Conservation (phyloP, 2,888 invertebrate species). For the Anorthoa munda region DNA sequence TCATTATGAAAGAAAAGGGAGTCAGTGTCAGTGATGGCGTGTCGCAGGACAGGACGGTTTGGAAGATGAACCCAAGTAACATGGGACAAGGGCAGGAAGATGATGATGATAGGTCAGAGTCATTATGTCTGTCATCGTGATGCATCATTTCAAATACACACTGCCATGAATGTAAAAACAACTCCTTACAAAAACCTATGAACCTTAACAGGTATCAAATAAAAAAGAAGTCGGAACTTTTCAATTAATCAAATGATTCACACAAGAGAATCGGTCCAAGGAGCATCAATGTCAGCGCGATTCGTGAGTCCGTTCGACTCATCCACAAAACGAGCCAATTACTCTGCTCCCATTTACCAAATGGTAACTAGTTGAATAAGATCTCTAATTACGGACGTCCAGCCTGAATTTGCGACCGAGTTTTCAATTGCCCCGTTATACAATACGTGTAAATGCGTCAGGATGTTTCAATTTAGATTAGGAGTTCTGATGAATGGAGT, state of each 20-base stretch:
- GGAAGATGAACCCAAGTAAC: too few species aligned
- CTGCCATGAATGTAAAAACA: not conserved
- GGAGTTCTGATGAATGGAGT: conserved; percentile 57
- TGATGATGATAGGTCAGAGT: too few species aligned
- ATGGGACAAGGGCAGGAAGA: too few species aligned
- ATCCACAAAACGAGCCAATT: conserved; percentile 65
- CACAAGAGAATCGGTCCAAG: conserved; percentile 43
- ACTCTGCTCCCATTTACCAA: conserved; percentile 63
- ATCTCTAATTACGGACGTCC: conserved; percentile 66
- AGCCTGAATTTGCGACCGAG: conserved; percentile 65
- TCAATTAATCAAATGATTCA: conserved; percentile 48
- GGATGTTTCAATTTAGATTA: conserved; percentile 67
- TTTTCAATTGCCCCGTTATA: conserved; percentile 61
- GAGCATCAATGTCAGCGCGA: conserved; percentile 53
- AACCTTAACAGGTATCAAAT: conserved; percentile 11
- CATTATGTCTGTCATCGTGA: not conserved
- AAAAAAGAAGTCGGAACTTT: conserved; percentile 26
- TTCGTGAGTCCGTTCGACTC: conserved; percentile 52
- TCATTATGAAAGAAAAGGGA: too few species aligned
- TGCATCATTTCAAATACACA: not conserved
- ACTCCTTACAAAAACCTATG: not conserved
- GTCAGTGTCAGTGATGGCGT: too few species aligned
- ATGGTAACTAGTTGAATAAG: conserved; percentile 68
- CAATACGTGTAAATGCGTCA: conserved; percentile 60
- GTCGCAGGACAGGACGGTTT: too few species aligned